Evolutionary conservation across 2,797 vertebrate genomes (phyloP), one percentile per base, ranked within the genome.

Genomic region (Anas georgica): DNA sequence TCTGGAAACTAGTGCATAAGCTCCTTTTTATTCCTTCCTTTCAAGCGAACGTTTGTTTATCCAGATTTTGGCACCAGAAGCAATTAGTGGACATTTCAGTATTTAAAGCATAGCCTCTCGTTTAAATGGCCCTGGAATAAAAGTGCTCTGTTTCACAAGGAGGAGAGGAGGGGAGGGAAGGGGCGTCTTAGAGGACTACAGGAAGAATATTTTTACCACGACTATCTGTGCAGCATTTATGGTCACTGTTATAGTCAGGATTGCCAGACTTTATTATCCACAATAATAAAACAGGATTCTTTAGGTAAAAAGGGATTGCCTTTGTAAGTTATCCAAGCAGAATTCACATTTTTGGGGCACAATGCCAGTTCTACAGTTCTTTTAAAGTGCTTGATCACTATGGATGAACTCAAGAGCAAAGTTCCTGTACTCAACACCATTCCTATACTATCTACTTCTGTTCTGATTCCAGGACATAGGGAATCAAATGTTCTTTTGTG

Each of bases 61-160:
- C 48, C 77, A 39, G 7, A 83, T 93, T 92, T 91, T 93, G 94
- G 94, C 85, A 92, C 35, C 39, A 86, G 43, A 70, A 88, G 39
- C 67, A 77, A 88, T 39, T 54, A 50, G 33, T 84, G 68, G 63
- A 64, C 58, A 88, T 68, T 13, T 43, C 56, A 41, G 74, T 35
- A 81, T 74, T 91, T 88, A 94, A 92, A 93, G 67, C 28, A 41
- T 52, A 84, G 85, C 10, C 60, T 56, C 63, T 12, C 67, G 59
- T 60, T 94, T 33, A 59, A 90, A 88, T 7, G n/a, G 52, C 28
- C n/a, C 63, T 68, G 33, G 41, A 92, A 74, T 85, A 94, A 88
- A 80, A 90, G 83, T 0, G 0, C 74, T 81, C 73, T 92, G 89
- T 86, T 85, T 41, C 67, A 31, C 46, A 45, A 46, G 33, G 26